A percentile compares a stretch with the other conserved stretches of the same genome.
Evolutionary conservation across 2,797 vertebrate genomes (phyloP).

Genomic region (Anguilla obscura): DNA sequence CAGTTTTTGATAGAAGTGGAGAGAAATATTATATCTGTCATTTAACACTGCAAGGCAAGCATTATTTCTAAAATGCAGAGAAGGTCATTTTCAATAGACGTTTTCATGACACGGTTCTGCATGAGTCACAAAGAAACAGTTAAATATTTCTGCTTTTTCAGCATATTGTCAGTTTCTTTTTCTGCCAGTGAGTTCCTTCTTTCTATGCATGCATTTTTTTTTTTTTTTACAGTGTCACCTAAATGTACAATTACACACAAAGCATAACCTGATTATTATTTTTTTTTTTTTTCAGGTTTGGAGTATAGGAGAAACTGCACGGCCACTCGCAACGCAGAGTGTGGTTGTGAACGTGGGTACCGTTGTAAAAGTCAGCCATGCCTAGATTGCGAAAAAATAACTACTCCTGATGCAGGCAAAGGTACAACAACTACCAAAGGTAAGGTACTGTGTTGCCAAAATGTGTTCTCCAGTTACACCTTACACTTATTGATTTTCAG

Average conservation of each 20-base stretch:
- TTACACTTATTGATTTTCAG: not conserved
- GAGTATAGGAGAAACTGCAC: constrained; percentile 44
- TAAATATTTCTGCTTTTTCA: constrained; percentile 24
- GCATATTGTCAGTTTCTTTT: not conserved
- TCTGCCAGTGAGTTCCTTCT: not conserved
- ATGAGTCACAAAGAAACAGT: constrained; percentile 24
- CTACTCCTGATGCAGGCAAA: not conserved
- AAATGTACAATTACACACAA: not conserved
- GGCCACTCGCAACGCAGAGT: constrained; percentile 42
- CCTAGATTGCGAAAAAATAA: constrained; percentile 41
- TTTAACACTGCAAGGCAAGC: not conserved
- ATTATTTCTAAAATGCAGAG: not conserved
- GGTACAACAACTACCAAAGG: not conserved
- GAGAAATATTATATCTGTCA: not conserved
- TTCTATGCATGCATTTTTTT: not conserved
- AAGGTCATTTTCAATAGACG: not conserved
- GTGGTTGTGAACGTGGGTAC: constrained; percentile 62
- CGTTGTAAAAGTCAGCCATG: constrained; percentile 49
- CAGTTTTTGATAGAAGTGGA: not conserved
- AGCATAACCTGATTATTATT: not conserved
- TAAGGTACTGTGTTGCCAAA: not conserved
- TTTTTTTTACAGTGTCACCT: not conserved
- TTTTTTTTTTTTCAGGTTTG: constrained; percentile 51
- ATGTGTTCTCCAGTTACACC: not conserved
- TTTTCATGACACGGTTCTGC: not conserved